Base-by-base conservation (phyloP, 2,797 vertebrate genomes). In the Sciaenops ocellatus region DNA sequence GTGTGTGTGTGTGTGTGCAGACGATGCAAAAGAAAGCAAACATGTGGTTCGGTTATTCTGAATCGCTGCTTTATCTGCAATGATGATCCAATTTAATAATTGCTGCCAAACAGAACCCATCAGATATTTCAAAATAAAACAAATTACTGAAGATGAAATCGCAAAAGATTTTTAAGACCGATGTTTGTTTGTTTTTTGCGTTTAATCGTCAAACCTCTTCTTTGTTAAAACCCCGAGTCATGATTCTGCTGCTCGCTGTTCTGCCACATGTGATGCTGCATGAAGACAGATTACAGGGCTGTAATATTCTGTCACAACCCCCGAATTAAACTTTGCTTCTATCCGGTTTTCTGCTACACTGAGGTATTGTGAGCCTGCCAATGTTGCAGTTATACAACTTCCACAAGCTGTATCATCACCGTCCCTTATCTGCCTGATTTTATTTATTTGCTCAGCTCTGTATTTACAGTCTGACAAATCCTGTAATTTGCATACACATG, bases 401-500 rank as follows among this genome's bases (percentile, higher is more conserved):
- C 69, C 61, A 56, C 52, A 2, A 28, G 59, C 84, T 63, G 75
- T 75, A 75, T 81, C 82, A 75, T 83, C 74, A 46, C 63, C n/a
- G 57, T 72, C 60, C 55, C 76, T 80, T 82, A 85, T 87, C 77
- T 86, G 69, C 73, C 81, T 63, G 75, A 78, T 88, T 91, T 73
- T 83, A 85, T 92, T 91, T 88, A 88, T 87, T 87, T 79, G 30
- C 80, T 67, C 55, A 20, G 47, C 85, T 80, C 89, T 90, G 83
- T 91, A 85, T 90, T 92, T 93, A 91, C 56, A 67, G 68, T 90
- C 85, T 83, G 81, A 87, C 84, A 82, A 82, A 77, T 88, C 89
- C 89, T 92, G 65, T 89, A 84, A 93, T 90, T 87, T 90, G 85
- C 88, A 87, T 86, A 85, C 79, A 75, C 69, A 76, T 90, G 89